Conservation (phyloP, 2,113 vertebrate species). For the Pteruthius melanotis region DNA sequence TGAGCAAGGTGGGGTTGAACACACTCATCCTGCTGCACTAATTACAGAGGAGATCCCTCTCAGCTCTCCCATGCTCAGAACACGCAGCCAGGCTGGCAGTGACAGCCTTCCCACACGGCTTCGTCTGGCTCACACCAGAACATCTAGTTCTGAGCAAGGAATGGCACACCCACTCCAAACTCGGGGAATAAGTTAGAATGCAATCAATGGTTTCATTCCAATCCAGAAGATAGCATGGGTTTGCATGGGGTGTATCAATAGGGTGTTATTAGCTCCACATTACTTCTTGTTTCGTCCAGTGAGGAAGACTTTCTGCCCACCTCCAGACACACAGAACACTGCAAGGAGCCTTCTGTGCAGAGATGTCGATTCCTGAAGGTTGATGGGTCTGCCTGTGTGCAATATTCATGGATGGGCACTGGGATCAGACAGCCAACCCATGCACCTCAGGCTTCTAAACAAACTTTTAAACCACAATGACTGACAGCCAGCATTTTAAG, state of each 20-base stretch:
- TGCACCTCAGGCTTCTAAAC: neutral
- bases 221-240: rapidly evolving
- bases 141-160: neutral
- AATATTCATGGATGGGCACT: neutral
- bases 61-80: neutral
- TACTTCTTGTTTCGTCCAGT: neutral
- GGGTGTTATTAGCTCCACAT: too few species aligned
- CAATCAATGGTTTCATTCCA: neutral
- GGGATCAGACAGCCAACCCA: neutral
- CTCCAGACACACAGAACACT: neutral
- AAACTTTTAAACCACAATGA: neutral
- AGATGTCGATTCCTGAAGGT: neutral
- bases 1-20: neutral
- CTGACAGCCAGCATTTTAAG: neutral
- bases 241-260: neutral
- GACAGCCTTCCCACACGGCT: neutral
- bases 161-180: neutral
- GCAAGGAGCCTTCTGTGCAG: neutral
- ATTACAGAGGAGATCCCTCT: neutral
- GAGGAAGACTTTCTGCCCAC: neutral
- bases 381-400: neutral
- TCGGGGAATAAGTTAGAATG: neutral
- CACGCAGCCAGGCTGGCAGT: neutral
- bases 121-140: neutral
- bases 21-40: neutral